Evolutionary conservation across 2,797 vertebrate genomes (phyloP), one percentile per base, ranked within the genome.

Genomic region (Pagetopsis macropterus): DNA sequence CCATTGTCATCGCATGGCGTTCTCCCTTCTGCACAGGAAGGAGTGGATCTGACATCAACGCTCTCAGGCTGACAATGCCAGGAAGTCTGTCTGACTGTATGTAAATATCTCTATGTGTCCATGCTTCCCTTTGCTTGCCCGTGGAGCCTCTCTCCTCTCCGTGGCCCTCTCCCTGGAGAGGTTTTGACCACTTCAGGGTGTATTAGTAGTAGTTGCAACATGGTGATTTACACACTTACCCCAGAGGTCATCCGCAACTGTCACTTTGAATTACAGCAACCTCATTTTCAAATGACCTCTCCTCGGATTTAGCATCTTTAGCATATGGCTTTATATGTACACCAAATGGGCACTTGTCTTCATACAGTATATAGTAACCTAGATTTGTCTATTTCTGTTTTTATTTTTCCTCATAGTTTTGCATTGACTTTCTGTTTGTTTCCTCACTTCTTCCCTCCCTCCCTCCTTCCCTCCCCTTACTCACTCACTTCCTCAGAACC

Each of bases 31-130:
- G 90, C 92, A 94, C 95, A 95, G 94, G 95, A 95, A 95, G 91
- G 88, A 94, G 93, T 92, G 92, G 93, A 94, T 94, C 93, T 94
- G 92, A 94, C 93, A 94, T 94, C 92, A 94, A 91, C 91, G 84
- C 92, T 92, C 91, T 90, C 86, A 59, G 87, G 69, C 90, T 91
- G 89, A 95, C 94, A 95, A 95, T 94, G 91, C 84, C 94, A 93
- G 94, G 93, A 95, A 95, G 93, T 90, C 92, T 93, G 92, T 91
- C 91, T 91, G 90, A 94, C 88, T 93, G 88, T 92, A 92, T 94
- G 94, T 94, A 94, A 95, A 95, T 95, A 94, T 93, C 92, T 93
- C 84, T 82, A 75, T 21, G 88, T 90, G 89, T 94, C 91, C 92
- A 86, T 45, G 92, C 84, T 93, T 94, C 91, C 91, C 92, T 83